Conservation (phyloP, 2,888 invertebrate species). For the Ptychoptera contaminata region DNA sequence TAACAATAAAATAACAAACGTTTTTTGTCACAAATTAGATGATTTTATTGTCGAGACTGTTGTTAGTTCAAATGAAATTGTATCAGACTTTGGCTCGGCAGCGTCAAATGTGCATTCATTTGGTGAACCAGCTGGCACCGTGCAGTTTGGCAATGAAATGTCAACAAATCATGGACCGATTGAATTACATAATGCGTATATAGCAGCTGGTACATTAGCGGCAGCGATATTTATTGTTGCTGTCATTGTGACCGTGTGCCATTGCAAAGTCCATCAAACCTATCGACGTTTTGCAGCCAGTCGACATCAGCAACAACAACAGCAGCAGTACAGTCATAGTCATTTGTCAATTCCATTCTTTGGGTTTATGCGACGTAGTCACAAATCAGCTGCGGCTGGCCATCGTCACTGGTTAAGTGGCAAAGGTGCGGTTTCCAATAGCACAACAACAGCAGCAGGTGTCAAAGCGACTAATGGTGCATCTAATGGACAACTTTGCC, state of each 20-base stretch:
- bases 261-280: constrained; percentile 64
- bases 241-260: constrained; percentile 59
- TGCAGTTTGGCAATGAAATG: too few relatives aligned
- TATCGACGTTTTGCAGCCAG: constrained; percentile 48
- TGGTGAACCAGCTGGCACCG: constrained; percentile 18
- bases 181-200: constrained; percentile 59
- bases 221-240: constrained; percentile 59
- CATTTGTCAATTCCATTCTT: constrained; percentile 28
- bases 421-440: constrained; percentile 25
- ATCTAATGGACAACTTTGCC: constrained; percentile 11
- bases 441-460: constrained; percentile 9
- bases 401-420: constrained; percentile 43
- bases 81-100: constrained; percentile 19
- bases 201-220: constrained; percentile 60
- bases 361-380: constrained; percentile 25
- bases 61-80: constrained; percentile 33
- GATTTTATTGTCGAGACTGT: constrained; percentile 55
- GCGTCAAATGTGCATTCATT: constrained; percentile 27
- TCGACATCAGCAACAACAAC: constrained; percentile 22
- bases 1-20: too few relatives aligned
- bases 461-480: constrained; percentile 10
- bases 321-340: too few relatives aligned
- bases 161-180: constrained; percentile 34
- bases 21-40: constrained; percentile 24
- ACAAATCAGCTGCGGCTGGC: constrained; percentile 24